Evolutionary conservation across 2,113 vertebrate species (phyloP).

Genomic region (Hymenochirus boettgeri): DNA sequence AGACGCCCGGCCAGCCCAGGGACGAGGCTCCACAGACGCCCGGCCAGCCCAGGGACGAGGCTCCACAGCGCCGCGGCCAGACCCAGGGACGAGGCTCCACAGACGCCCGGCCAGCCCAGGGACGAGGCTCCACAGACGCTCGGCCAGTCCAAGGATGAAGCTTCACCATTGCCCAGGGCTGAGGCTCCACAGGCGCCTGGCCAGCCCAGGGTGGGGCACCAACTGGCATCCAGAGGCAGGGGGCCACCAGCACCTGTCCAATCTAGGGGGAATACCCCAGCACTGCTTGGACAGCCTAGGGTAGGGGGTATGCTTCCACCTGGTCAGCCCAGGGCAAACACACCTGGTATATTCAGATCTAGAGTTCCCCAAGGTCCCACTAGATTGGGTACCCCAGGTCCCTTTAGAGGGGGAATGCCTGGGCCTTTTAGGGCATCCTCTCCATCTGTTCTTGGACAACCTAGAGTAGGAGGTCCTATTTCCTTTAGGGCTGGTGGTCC

Average conservation of each 20-base stretch:
- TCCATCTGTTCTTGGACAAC: neutral
- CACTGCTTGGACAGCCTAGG: neutral
- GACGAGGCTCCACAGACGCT: neutral
- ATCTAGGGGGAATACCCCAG: neutral
- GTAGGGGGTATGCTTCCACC: neutral
- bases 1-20: neutral
- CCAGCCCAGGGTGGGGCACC: neutral
- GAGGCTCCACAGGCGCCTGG: constrained; percentile 8
- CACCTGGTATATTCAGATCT: neutral
- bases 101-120: neutral
- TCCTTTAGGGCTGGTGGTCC: neutral
- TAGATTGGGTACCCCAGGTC: constrained; percentile 8
- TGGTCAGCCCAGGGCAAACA: neutral
- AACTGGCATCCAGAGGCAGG: neutral
- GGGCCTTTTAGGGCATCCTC: neutral
- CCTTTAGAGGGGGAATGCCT: neutral
- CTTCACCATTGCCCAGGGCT: neutral
- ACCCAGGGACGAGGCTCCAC: neutral
- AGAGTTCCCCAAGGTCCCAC: neutral
- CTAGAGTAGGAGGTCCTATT: neutral
- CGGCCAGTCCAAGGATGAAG: neutral
- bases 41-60: neutral
- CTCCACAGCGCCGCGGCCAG: neutral
- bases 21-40: neutral
- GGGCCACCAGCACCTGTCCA: neutral